Base-by-base conservation (phyloP, 2,888 invertebrate species). In the Aspidapion aeneum region DNA sequence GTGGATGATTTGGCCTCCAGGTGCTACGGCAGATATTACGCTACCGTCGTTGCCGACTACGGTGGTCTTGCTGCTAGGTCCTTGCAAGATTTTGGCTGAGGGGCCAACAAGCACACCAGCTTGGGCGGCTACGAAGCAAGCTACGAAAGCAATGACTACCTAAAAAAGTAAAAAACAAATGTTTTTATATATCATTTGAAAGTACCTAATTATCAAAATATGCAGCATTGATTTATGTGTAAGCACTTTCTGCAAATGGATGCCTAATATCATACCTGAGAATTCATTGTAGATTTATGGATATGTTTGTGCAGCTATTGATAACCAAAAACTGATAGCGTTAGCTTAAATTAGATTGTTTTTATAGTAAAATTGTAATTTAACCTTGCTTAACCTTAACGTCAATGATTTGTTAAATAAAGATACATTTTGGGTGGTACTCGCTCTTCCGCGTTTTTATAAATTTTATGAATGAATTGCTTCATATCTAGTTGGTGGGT, bases 31-130 rank as follows among this genome's bases (percentile, higher is more conserved):
- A 1, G 71, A 71, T 55, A 74, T 74, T 21, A 69, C 68, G 60
- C 74, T 74, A n/a, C 74, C 74, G 57, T 74, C 74, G 20, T 72
- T 72, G 52, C 74, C 74, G n/a, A 74, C 69, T 7, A 74, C 62
- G 21, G 73, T 74, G 48, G 74, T 72, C 55, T 68, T 74, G 56
- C 71, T 71, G 66, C 74, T 74, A 16, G 74, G 74, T 58, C 74
- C 74, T 70, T 74, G 73, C 9, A 74, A 9, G 54, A 65, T 63
- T 21, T 64, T 22, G 5, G 61, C 61, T 12, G 61, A 64, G 1
- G 64, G 64, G 19, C 64, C 63, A 18, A 66, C 63, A n/a, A 67
- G 51, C 19, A 19, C 58, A 35, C 65, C 65, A 20, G 69, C 71
- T 18, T 62, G 63, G 22, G 63, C 63, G 12, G 60, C 35, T 9